Evolutionary conservation across 2,888 invertebrate species (phyloP).

Genomic region (Fragum sueziense): DNA sequence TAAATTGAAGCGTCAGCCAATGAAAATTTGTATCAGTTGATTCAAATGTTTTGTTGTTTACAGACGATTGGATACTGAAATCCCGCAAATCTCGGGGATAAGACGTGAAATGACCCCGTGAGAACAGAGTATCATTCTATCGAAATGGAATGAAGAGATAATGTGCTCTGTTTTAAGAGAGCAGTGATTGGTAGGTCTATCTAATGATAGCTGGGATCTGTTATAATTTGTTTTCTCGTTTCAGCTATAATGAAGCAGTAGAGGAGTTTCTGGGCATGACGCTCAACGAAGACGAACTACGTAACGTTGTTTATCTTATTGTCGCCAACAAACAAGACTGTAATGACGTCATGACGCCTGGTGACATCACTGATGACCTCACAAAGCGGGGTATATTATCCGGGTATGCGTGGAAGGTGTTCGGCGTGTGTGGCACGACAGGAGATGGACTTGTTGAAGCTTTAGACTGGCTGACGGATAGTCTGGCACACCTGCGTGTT

Average conservation of each 20-base stretch:
- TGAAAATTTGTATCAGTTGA: no score
- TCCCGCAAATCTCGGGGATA: no score
- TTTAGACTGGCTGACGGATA: constrained; percentile 56
- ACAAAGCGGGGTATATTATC: not conserved
- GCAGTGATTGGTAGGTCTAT: no score
- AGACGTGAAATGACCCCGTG: no score
- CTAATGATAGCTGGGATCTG: no score
- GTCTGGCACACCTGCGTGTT: not conserved
- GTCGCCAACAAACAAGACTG: constrained; percentile 71
- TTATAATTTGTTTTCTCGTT: not conserved
- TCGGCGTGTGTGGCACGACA: constrained; percentile 38
- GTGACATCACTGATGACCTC: constrained; percentile 54
- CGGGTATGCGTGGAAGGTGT: constrained; percentile 34
- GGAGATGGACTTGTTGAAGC: constrained; percentile 55
- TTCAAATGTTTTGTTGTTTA: no score
- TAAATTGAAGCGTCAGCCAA: no score
- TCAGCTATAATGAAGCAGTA: constrained; percentile 52
- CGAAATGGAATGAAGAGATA: no score
- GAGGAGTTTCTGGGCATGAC: constrained; percentile 52
- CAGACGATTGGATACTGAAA: no score
- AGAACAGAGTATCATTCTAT: no score
- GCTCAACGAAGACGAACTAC: constrained; percentile 53
- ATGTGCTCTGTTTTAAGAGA: no score
- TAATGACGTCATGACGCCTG: constrained; percentile 43
- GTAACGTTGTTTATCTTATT: constrained; percentile 50